These are phyloP conservation scores for Harpagifer antarcticus DNA, from an alignment of 2,797 vertebrate genomes.

Conservation along the genomic window DNA sequence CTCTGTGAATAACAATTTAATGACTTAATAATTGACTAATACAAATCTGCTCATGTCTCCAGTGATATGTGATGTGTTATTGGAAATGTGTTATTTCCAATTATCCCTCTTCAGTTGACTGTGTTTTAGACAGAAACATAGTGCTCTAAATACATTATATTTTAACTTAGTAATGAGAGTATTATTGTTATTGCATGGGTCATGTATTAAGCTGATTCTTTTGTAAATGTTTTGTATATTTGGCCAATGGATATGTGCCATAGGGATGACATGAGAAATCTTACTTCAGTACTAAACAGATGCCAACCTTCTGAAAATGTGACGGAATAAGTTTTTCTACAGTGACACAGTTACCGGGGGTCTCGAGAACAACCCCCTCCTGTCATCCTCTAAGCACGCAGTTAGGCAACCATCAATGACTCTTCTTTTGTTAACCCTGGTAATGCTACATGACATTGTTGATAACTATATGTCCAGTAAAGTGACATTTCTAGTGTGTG, in stretches of 20 bases:
- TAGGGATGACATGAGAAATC: too few relatives aligned
- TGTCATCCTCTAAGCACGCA: too few relatives aligned
- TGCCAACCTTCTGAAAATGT: too few relatives aligned
- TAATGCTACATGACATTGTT: too few relatives aligned
- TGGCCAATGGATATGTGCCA: constrained; percentile 3
- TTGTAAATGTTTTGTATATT: constrained; percentile 13
- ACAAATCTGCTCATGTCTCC: constrained; percentile 45
- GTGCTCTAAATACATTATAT: constrained; percentile 2
- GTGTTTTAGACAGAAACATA: constrained; percentile 16
- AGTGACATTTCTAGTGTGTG: not conserved
- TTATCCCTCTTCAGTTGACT: constrained; percentile 37
- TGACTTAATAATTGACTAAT: constrained; percentile 57
- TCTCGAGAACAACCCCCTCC: too few relatives aligned
- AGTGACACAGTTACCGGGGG: too few relatives aligned
- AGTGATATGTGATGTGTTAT: too few relatives aligned
- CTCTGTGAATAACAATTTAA: constrained; percentile 44
- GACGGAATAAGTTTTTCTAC: too few relatives aligned
- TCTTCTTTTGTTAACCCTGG: too few relatives aligned
- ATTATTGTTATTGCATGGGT: constrained; percentile 34
- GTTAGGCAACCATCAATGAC: too few relatives aligned
- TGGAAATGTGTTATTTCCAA: constrained; percentile 59
- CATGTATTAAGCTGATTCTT: constrained; percentile 47
- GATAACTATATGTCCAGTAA: too few relatives aligned
- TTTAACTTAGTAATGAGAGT: constrained; percentile 40
- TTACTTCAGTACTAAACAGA: too few relatives aligned